A percentile compares a stretch with the other conserved stretches of the same genome.
phyloP scores from a whole-genome alignment of 2,113 vertebrate species.

The Lates calcarifer region DNA sequence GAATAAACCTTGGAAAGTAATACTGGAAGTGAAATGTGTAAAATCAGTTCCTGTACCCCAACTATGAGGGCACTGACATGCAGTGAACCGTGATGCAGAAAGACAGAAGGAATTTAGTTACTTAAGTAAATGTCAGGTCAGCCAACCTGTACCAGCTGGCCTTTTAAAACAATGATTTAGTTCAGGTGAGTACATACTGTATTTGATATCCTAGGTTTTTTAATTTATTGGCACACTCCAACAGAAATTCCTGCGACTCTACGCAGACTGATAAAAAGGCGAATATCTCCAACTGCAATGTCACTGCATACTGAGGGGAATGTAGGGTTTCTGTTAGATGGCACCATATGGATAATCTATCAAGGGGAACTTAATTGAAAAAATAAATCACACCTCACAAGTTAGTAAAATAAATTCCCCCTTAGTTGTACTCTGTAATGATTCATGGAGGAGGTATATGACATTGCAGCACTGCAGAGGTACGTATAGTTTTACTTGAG shows the following conservation, averaged over 20 bases:
- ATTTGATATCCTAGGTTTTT: slow-evolving; percentile 1
- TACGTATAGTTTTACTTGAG: slow-evolving; percentile 51
- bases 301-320: slow-evolving; percentile 1
- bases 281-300: slow-evolving; percentile 31
- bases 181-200: slow-evolving; percentile 49
- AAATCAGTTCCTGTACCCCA: slow-evolving; percentile 22
- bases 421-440: slow-evolving; percentile 54
- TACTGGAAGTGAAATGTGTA: slow-evolving; percentile 31
- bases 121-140: slow-evolving; percentile 67
- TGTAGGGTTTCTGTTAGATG: slow-evolving; percentile 14
- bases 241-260: neutral
- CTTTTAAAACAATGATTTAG: slow-evolving; percentile 53
- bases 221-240: slow-evolving; percentile 10
- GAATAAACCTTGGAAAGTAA: neutral
- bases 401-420: slow-evolving; percentile 61
- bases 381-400: slow-evolving; percentile 69
- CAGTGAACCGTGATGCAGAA: slow-evolving; percentile 36
- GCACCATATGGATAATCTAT: slow-evolving; percentile 51
- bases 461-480: slow-evolving; percentile 50
- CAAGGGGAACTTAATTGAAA: slow-evolving; percentile 69
- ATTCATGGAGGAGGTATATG: slow-evolving; percentile 58
- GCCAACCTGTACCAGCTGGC: slow-evolving; percentile 50
- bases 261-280: slow-evolving; percentile 19
- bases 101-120: slow-evolving; percentile 52
- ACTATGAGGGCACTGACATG: neutral